Base-by-base conservation (phyloP, 2,113 vertebrate species). In the Muntiacus muntjak region DNA sequence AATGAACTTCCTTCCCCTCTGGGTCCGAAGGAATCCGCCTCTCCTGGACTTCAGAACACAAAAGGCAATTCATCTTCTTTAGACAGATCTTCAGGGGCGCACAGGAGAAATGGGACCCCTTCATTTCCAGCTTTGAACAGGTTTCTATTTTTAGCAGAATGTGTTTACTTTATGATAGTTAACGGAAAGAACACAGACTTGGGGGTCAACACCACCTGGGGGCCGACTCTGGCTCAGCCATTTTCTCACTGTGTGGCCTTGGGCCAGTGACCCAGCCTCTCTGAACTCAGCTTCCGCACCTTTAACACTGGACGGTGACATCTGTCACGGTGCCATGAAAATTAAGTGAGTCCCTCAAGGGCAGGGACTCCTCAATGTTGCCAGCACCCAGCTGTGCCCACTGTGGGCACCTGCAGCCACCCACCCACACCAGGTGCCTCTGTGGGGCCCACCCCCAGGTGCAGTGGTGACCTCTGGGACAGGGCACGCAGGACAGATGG, bases 381-480 rank as follows among this genome's bases (percentile, higher is more conserved):
- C 43, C 11, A n/a, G 74, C 85, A 25, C 36, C 74, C 43, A 15
- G 47, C 47, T 2, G 1, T 47, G 28, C 50, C 26, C 11, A 47
- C 64, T 1, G 5, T n/a, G 85, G 19, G n/a, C 0, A 0, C 40
- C 60, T 8, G 50, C 50, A 83, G 54, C 28, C 52, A 4, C 7
- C 23, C 28, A 54, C 40, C 26, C 23, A 21, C 2, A 1, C 64
- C 28, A 9, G n/a, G 15, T 30, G 45, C 36, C 9, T 25, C n/a
- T 23, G 9, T 8, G 30, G 81, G 50, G n/a, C 54, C 15, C 45
- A 1, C 3, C 6, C 9, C 15, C 11, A 11, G 83, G 30, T 1
- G 19, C 25, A 5, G 19, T 4, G n/a, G 1, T 1, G 7, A 9
- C 4, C 15, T 26, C 33, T 4, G 0, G 17, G 79, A 30, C 0